Evolutionary conservation across 2,888 invertebrate genomes (phyloP).

Genomic region (Drosophila dives): DNA sequence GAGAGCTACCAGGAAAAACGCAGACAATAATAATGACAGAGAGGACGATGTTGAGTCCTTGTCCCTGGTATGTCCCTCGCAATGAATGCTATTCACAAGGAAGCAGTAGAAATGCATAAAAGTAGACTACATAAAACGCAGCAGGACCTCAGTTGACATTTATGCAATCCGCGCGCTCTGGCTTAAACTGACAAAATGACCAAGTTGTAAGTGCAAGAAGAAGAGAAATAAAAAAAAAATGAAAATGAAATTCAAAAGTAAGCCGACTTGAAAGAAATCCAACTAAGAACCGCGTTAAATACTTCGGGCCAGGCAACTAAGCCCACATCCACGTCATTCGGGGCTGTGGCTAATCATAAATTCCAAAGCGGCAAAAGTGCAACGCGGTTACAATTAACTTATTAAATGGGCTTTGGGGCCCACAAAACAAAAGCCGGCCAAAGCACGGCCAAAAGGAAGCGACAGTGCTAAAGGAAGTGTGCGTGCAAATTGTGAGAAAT

Average conservation of each 20-base stretch:
- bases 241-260: slow-evolving; percentile 1
- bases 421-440: slow-evolving; percentile 42
- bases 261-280: slow-evolving; percentile 40
- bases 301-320: slow-evolving; percentile 34
- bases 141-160: slow-evolving; percentile 74
- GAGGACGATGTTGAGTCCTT: slow-evolving; percentile 50
- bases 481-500: slow-evolving; percentile 50
- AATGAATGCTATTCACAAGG: slow-evolving; percentile 56
- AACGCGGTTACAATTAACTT: slow-evolving; percentile 81
- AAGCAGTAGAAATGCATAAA: slow-evolving; percentile 75
- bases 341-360: slow-evolving; percentile 69
- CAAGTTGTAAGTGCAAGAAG: slow-evolving; percentile 17
- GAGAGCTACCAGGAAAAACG: slow-evolving; percentile 55
- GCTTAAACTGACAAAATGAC: slow-evolving; percentile 47
- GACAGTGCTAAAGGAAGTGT: slow-evolving; percentile 46
- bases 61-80: slow-evolving; percentile 20
- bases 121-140: slow-evolving; percentile 74
- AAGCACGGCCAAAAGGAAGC: slow-evolving; percentile 22
- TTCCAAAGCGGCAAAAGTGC: slow-evolving; percentile 73
- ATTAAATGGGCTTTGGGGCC: slow-evolving; percentile 73
- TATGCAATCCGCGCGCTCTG: slow-evolving; percentile 56
- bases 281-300: slow-evolving; percentile 44
- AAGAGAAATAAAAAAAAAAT: slow-evolving; percentile 11
- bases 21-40: slow-evolving; percentile 68
- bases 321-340: slow-evolving; percentile 40